A percentile compares a stretch with the other conserved stretches of the same genome.
phyloP scores from a whole-genome alignment of 2,888 invertebrate genomes.

The Chrysolina americana region DNA sequence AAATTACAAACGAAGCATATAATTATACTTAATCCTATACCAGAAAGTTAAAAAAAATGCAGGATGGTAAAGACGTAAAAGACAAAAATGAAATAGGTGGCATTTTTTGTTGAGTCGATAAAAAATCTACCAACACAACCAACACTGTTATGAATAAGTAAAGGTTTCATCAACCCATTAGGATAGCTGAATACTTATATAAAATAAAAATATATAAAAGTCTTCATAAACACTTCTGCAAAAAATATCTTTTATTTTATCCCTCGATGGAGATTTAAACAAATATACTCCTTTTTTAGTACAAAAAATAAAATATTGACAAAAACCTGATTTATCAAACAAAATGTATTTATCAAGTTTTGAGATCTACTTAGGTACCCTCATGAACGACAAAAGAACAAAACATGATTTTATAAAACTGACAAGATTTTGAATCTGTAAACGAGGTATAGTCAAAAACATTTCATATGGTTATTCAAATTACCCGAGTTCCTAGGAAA shows the following conservation, averaged over 20 bases:
- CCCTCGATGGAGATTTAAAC: slow-evolving; percentile 38
- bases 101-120: background rate
- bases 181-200: slow-evolving; percentile 53
- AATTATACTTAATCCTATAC: slow-evolving; percentile 52
- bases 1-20: slow-evolving; percentile 50
- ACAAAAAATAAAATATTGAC: slow-evolving; percentile 52
- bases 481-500: background rate
- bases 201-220: slow-evolving; percentile 59
- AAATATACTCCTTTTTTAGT: slow-evolving; percentile 42
- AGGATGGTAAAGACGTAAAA: slow-evolving; percentile 42
- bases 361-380: slow-evolving; percentile 10
- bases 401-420: background rate
- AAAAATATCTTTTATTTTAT: slow-evolving; percentile 31
- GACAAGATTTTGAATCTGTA: background rate
- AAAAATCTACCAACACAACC: slow-evolving; percentile 34
- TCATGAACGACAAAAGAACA: background rate
- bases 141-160: slow-evolving; percentile 20
- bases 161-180: slow-evolving; percentile 37
- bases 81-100: slow-evolving; percentile 37
- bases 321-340: slow-evolving; percentile 44
- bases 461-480: background rate
- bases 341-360: background rate
- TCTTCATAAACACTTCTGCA: slow-evolving; percentile 48
- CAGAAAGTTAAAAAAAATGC: slow-evolving; percentile 43
- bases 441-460: background rate